A percentile compares a stretch with the other conserved stretches of the same genome.
Evolutionary conservation across 1,140 invertebrate species (phyloP).

Genomic region (Micrasema longulum): DNA sequence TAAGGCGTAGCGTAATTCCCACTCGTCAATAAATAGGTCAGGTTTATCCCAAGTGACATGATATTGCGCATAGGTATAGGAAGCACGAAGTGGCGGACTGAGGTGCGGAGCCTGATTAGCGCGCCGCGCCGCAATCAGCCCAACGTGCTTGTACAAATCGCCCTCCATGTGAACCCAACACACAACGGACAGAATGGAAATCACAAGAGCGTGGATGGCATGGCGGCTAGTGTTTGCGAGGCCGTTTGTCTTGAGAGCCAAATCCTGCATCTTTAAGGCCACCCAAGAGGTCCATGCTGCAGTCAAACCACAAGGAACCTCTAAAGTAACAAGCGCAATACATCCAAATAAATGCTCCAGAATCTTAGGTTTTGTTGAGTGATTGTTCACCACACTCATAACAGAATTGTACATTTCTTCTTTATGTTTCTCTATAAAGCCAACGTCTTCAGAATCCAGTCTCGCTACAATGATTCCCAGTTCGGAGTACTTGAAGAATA

Average conservation of each 20-base stretch:
- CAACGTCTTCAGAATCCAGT: conserved; percentile 63
- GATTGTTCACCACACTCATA: conserved; percentile 63
- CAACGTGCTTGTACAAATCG: conserved; percentile 69
- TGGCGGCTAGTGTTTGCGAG: conserved; percentile 58
- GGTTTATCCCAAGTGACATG: conserved; percentile 72
- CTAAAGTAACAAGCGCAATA: conserved; percentile 67
- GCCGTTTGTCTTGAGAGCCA: conserved; percentile 58
- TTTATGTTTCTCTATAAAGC: conserved; percentile 66
- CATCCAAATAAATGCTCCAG: conserved; percentile 68
- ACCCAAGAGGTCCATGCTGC: conserved; percentile 69
- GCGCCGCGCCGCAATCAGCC: conserved; percentile 67
- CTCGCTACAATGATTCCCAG: conserved; percentile 59
- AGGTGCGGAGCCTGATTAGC: conserved; percentile 72
- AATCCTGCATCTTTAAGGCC: conserved; percentile 70
- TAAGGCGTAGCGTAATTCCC: conserved; percentile 72
- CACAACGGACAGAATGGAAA: conserved; percentile 70
- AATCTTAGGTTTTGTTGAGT: conserved; percentile 63
- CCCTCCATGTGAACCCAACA: conserved; percentile 71
- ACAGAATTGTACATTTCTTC: conserved; percentile 67
- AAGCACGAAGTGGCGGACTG: conserved; percentile 69
- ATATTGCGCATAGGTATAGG: conserved; percentile 68
- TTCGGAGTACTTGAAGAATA: conserved; percentile 67
- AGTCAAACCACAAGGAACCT: conserved; percentile 71
- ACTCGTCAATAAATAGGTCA: conserved; percentile 72
- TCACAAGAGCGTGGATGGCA: conserved; percentile 69